Percentiles rank a stretch among this genome's conserved stretches.
Evolutionary conservation across 2,888 invertebrate species (phyloP).

Genomic region (Leucophora obtusa): DNA sequence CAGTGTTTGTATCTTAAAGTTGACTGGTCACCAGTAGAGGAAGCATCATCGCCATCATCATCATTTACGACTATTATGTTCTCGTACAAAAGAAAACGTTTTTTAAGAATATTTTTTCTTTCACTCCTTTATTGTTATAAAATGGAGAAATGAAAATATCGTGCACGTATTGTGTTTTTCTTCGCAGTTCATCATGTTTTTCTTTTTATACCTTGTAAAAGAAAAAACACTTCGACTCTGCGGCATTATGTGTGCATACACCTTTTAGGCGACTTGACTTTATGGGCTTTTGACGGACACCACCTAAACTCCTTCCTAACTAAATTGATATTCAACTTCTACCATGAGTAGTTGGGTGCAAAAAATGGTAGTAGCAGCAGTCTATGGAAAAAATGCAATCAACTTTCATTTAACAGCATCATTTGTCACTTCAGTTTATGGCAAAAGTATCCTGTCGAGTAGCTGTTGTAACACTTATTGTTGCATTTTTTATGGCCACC

Average conservation of each 20-base stretch:
- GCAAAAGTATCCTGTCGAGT: conserved; percentile 65
- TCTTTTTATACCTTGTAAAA: conserved; percentile 44
- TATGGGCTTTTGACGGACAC: not conserved
- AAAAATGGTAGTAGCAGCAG: too few species aligned
- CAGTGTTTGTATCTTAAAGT: conserved; percentile 55
- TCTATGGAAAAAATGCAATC: conserved; percentile 72
- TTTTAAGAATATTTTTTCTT: conserved; percentile 3
- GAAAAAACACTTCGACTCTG: conserved; percentile 43
- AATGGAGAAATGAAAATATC: conserved; percentile 22
- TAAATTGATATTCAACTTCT: not conserved
- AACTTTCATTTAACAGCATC: conserved; percentile 78
- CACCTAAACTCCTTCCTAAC: not conserved
- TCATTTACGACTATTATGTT: conserved; percentile 58
- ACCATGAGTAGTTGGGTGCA: not conserved
- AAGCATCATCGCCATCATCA: conserved; percentile 32
- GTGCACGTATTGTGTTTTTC: conserved; percentile 38
- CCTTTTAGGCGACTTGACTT: conserved; percentile 34
- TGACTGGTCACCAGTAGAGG: conserved; percentile 48
- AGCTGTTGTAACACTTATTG: conserved; percentile 64
- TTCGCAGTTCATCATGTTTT: conserved; percentile 52
- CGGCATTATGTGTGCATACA: conserved; percentile 26
- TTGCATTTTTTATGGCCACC: conserved; percentile 63
- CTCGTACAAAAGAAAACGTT: conserved; percentile 32
- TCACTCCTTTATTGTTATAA: conserved; percentile 40
- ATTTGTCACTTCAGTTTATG: conserved; percentile 77